A percentile compares a stretch with the other conserved stretches of the same genome.
Evolutionary conservation across 2,888 invertebrate genomes (phyloP).

Genomic region (Callosobruchus maculatus): DNA sequence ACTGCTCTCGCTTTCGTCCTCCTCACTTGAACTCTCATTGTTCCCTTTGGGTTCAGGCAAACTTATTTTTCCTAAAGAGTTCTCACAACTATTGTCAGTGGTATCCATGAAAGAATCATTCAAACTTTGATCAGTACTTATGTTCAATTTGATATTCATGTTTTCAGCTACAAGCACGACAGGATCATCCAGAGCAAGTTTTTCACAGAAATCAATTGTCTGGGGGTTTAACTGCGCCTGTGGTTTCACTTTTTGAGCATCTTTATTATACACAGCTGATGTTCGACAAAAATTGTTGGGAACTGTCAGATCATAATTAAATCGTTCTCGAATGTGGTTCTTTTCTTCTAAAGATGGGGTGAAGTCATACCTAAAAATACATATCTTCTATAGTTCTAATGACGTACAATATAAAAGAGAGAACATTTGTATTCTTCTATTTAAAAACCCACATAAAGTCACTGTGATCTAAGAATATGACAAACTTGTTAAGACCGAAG

Average conservation of each 20-base stretch:
- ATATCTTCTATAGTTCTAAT: too few species aligned
- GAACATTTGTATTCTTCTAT: too few species aligned
- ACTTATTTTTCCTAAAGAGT: slow-evolving; percentile 18
- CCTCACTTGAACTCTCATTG: slow-evolving; percentile 7
- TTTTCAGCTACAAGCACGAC: slow-evolving; percentile 40
- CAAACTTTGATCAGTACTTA: slow-evolving; percentile 21
- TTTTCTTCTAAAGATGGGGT: slow-evolving; percentile 74
- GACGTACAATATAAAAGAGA: too few species aligned
- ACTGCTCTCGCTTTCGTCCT: background rate
- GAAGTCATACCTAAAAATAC: slow-evolving; percentile 65
- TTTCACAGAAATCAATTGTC: slow-evolving; percentile 64
- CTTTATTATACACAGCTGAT: slow-evolving; percentile 59
- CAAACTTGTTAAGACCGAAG: too few species aligned
- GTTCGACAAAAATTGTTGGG: slow-evolving; percentile 78
- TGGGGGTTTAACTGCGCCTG: slow-evolving; percentile 64
- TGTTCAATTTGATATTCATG: slow-evolving; percentile 21
- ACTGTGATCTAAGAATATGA: too few species aligned
- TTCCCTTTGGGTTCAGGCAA: slow-evolving; percentile 35
- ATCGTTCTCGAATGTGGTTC: slow-evolving; percentile 57
- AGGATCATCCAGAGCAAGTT: slow-evolving; percentile 78
- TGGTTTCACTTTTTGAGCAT: slow-evolving; percentile 21
- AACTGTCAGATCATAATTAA: slow-evolving; percentile 65
- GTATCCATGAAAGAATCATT: slow-evolving; percentile 19
- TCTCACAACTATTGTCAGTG: slow-evolving; percentile 14
- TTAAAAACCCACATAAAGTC: too few species aligned